phyloP scores from a whole-genome alignment of 2,113 vertebrate species.

The Gymnogyps californianus region DNA sequence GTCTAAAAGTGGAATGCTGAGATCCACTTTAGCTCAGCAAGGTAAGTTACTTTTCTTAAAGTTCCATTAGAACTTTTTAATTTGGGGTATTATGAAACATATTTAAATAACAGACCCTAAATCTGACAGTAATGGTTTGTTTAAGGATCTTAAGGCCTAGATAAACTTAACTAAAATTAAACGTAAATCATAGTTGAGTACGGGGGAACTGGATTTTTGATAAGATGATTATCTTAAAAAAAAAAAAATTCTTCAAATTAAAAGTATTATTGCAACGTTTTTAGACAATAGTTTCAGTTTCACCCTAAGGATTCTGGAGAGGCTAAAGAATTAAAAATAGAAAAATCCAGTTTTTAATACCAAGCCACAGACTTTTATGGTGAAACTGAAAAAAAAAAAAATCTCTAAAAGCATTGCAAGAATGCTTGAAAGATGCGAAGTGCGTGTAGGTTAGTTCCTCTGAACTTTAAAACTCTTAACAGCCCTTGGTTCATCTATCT shows the following conservation, averaged over 20 bases:
- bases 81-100: background rate
- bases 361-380: background rate
- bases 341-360: background rate
- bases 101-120: background rate
- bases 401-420: background rate
- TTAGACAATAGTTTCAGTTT: background rate
- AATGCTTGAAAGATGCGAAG: background rate
- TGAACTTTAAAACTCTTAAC: background rate
- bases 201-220: background rate
- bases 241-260: background rate
- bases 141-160: background rate
- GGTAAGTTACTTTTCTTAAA: conserved; percentile 71
- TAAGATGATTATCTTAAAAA: background rate
- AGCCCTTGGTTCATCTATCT: background rate
- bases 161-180: background rate
- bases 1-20: conserved; percentile 97
- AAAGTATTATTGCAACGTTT: background rate
- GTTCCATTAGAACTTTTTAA: background rate
- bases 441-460: background rate
- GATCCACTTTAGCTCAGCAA: conserved; percentile 92
- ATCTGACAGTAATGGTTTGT: background rate
- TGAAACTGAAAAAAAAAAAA: background rate
- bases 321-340: background rate
- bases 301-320: background rate
- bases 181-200: background rate